Percentiles rank a stretch among this genome's conserved stretches.
Evolutionary conservation across 2,888 invertebrate genomes (phyloP).

Genomic region (Drosophila mimetica): DNA sequence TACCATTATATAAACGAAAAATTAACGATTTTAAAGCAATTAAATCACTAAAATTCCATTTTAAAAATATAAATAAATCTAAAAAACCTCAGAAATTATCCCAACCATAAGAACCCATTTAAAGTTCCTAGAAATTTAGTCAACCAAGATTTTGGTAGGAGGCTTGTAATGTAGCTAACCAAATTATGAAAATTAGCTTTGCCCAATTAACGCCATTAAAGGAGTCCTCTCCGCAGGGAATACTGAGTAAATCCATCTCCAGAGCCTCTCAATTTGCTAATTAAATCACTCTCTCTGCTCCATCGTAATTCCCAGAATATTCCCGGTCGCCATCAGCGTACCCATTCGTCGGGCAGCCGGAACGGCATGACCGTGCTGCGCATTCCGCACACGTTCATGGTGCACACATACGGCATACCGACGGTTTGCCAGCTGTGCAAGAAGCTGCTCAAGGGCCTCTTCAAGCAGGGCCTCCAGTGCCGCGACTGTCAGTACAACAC

Average conservation of each 20-base stretch:
- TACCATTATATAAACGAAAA: no score
- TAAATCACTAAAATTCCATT: no score
- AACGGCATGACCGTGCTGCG: constrained; percentile 84
- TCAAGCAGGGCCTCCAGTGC: constrained; percentile 98
- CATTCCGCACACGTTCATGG: constrained; percentile 98
- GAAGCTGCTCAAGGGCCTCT: constrained; percentile 96
- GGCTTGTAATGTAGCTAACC: background rate
- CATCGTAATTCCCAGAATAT: constrained; percentile 74
- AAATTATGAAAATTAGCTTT: constrained; percentile 25
- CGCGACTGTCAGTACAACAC: constrained; percentile 98
- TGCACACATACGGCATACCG: constrained; percentile 98
- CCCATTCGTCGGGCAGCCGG: constrained; percentile 88
- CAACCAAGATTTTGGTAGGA: no score
- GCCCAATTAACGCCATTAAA: constrained; percentile 13
- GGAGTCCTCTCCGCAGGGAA: background rate
- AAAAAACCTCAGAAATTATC: no score
- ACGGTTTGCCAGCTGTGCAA: constrained; percentile 98
- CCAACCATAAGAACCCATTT: background rate
- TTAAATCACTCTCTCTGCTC: constrained; percentile 2
- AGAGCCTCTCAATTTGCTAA: constrained; percentile 15
- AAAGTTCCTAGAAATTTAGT: background rate
- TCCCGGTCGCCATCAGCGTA: constrained; percentile 85
- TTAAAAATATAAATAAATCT: no score
- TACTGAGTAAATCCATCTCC: background rate
- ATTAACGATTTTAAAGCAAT: no score